Base-by-base conservation (phyloP, 1,140 invertebrate species). In the Glossosoma conforme region DNA sequence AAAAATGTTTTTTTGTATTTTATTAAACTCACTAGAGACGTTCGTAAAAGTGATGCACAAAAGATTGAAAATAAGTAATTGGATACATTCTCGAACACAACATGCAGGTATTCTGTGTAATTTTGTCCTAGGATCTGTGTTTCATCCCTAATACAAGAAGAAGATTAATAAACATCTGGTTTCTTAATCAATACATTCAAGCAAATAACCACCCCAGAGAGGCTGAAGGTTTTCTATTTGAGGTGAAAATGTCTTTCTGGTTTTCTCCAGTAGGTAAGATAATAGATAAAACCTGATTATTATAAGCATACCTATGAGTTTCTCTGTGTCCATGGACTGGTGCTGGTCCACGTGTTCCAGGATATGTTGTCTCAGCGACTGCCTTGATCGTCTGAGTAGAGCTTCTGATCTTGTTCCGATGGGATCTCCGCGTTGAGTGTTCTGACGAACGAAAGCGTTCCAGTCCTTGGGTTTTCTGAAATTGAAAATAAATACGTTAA, bases 391-490 rank as follows among this genome's bases (percentile, higher is more conserved):
- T 14, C 75, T 74, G 6, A 75, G 72, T 19, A 80, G 65, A 0
- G 81, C 82, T 49, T 85, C 85, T 17, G 72, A 77, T 2, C 81
- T 82, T 15, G 79, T 83, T 1, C 89, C 90, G 52, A 93, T 93
- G 0, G 86, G 89, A 74, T 93, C 83, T 1, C 73, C 68, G 0
- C 69, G 71, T 1, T 79, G 60, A 0, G 84, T 87, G 52, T 81
- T 87, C 55, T 83, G 79, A 6, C 85, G 73, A 0, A 90, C 89
- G 44, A 87, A 67, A 2, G 83, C 83, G 63, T 92, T 93, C 90
- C 90, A 93, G 56, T 93, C 87, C 55, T 85, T 86, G 63, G 85
- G 84, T 58, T 79, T 81, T 49, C 75, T 79, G 21, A 54, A 66
- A 52, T 57, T 45, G 19, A 30, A 22, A 10, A 30, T 19, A 44